Evolutionary conservation across 2,113 vertebrate genomes (phyloP).

Genomic region (Piaya cayana): DNA sequence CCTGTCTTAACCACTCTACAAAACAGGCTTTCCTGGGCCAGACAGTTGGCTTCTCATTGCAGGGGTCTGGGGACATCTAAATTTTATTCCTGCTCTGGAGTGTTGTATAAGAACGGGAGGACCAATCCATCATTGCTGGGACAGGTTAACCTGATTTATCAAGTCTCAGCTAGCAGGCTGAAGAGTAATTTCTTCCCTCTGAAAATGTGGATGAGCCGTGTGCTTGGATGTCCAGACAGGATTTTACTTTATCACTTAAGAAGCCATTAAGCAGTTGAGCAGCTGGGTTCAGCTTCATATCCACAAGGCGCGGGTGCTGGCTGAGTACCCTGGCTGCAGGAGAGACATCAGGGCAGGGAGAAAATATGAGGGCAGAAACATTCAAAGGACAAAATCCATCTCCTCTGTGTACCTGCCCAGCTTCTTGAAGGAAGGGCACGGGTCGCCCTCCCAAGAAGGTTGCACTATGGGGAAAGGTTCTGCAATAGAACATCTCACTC

Average conservation of each 20-base stretch:
- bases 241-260: not conserved
- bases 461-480: not conserved
- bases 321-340: not conserved
- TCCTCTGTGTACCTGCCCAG: not conserved
- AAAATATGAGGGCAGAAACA: rapidly evolving
- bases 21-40: not conserved
- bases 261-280: not conserved
- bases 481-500: not conserved
- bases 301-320: rapidly evolving
- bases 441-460: not conserved
- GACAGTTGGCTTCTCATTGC: not conserved
- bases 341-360: rapidly evolving
- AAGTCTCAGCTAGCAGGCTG: not conserved
- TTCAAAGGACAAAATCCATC: not conserved
- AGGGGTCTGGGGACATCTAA: not conserved
- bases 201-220: not conserved
- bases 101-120: not conserved
- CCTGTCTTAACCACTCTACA: not conserved
- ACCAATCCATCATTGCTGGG: not conserved
- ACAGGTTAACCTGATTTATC: conserved; percentile 29
- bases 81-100: not conserved
- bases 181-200: not conserved
- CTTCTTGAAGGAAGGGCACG: not conserved
- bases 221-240: not conserved
- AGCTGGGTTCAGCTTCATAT: not conserved